Evolutionary conservation across 2,797 vertebrate genomes (phyloP).

Genomic region (Sciurus vulgaris): DNA sequence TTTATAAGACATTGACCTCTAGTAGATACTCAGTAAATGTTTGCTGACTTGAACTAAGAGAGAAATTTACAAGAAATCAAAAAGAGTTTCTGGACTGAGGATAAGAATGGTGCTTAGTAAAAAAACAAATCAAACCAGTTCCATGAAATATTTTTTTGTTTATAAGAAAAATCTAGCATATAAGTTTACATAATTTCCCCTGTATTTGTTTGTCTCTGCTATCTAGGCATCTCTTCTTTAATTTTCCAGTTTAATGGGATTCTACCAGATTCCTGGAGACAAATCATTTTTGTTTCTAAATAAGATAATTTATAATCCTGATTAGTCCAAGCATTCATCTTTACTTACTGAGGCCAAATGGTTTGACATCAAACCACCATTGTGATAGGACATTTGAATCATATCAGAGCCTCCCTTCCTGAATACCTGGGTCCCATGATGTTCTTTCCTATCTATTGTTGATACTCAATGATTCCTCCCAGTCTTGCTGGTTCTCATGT

Average conservation of each 20-base stretch:
- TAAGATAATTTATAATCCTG: not conserved
- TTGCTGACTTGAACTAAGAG: not conserved
- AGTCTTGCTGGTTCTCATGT: not conserved
- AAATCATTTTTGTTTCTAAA: conserved; percentile 28
- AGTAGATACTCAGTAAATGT: conserved; percentile 1
- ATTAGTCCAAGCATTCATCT: not conserved
- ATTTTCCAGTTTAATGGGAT: not conserved
- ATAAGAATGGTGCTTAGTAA: not conserved
- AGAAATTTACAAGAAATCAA: not conserved
- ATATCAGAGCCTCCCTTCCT: not conserved
- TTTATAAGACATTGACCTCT: conserved; percentile 35
- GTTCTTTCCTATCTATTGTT: not conserved
- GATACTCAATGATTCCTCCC: not conserved
- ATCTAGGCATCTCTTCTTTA: not conserved
- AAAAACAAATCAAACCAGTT: conserved; percentile 13
- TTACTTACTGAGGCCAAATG: conserved; percentile 13
- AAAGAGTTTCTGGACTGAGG: not conserved
- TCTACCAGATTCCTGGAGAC: not conserved
- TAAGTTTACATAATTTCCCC: not conserved
- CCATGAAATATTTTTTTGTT: conserved; percentile 17
- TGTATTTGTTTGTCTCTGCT: not conserved
- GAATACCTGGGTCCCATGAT: not conserved
- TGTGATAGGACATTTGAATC: not conserved
- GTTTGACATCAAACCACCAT: not conserved
- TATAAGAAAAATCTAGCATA: not conserved